Percentiles rank a stretch among this genome's conserved stretches.
These are phyloP conservation scores for Craniophora ligustri DNA, from an alignment of 2,888 invertebrate genomes.

Conservation along the genomic window DNA sequence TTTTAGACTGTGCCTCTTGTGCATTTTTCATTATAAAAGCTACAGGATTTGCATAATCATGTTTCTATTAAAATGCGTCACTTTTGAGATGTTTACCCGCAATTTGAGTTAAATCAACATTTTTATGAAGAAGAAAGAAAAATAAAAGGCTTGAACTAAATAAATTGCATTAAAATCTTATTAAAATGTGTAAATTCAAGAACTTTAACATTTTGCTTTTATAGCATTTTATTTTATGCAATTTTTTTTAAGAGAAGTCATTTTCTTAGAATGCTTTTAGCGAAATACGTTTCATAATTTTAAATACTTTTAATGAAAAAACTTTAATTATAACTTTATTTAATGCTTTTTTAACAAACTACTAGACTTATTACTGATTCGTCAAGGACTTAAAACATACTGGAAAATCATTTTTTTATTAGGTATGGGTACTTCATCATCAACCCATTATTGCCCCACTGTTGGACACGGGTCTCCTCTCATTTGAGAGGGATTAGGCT, in stretches of 20 bases:
- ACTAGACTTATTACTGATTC: too few relatives aligned
- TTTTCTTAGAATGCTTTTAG: constrained; percentile 8
- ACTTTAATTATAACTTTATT: background rate
- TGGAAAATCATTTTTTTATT: too few relatives aligned
- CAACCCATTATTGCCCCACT: too few relatives aligned
- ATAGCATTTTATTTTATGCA: constrained; percentile 14
- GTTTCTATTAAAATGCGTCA: constrained; percentile 52
- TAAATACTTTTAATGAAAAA: too few relatives aligned
- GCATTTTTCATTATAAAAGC: constrained; percentile 67
- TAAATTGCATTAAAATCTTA: constrained; percentile 42
- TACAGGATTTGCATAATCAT: constrained; percentile 64
- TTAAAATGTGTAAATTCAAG: constrained; percentile 28
- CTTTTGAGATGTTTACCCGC: constrained; percentile 41
- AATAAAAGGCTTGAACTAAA: constrained; percentile 11
- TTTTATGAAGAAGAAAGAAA: constrained; percentile 13
- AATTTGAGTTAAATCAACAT: constrained; percentile 37
- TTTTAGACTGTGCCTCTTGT: constrained; percentile 60
- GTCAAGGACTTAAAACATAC: too few relatives aligned
- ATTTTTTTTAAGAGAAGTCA: constrained; percentile 1
- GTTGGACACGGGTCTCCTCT: too few relatives aligned
- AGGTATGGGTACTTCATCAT: too few relatives aligned
- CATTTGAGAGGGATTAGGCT: too few relatives aligned
- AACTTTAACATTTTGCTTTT: constrained; percentile 18
- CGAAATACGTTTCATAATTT: background rate
- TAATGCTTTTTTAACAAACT: background rate